Percentiles rank a stretch among this genome's conserved stretches.
These are phyloP conservation scores for Pterocles orientalis DNA, from an alignment of 2,113 vertebrate genomes.

Conservation along the genomic window DNA sequence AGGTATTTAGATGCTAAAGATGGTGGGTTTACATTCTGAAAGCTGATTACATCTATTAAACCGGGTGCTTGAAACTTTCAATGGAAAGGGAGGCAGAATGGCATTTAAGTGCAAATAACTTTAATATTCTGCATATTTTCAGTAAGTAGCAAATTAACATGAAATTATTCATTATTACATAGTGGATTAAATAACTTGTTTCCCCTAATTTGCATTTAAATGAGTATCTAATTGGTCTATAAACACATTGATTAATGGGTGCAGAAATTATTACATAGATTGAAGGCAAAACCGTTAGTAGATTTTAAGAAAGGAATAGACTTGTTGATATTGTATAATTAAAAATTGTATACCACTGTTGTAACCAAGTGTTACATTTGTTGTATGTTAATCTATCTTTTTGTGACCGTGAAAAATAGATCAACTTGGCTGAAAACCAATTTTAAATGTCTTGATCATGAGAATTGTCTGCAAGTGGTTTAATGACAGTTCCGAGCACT, in stretches of 20 bases:
- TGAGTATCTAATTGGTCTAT: slow-evolving; percentile 6
- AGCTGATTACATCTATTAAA: not conserved
- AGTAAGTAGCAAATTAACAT: not conserved
- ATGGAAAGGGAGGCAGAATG: not conserved
- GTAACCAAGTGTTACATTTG: not conserved
- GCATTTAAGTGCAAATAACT: not conserved
- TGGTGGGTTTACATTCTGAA: not conserved
- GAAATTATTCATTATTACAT: not conserved
- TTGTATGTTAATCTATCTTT: not conserved
- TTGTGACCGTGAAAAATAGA: not conserved
- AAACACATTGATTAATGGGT: slow-evolving; percentile 26
- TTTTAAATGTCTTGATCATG: not conserved
- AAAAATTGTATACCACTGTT: not conserved
- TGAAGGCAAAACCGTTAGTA: not conserved
- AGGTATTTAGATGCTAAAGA: not conserved
- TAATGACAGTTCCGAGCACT: not conserved
- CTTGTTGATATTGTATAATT: not conserved
- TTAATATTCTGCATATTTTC: not conserved
- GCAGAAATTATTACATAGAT: not conserved
- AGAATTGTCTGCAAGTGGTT: not conserved
- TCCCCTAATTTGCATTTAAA: slow-evolving; percentile 13
- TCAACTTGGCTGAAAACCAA: not conserved
- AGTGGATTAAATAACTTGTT: slow-evolving; percentile 25
- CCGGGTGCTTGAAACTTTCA: not conserved
- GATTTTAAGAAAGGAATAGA: not conserved